A percentile compares a stretch with the other conserved stretches of the same genome.
Evolutionary conservation across 2,888 invertebrate species (phyloP).

Genomic region (Penaeus monodon): DNA sequence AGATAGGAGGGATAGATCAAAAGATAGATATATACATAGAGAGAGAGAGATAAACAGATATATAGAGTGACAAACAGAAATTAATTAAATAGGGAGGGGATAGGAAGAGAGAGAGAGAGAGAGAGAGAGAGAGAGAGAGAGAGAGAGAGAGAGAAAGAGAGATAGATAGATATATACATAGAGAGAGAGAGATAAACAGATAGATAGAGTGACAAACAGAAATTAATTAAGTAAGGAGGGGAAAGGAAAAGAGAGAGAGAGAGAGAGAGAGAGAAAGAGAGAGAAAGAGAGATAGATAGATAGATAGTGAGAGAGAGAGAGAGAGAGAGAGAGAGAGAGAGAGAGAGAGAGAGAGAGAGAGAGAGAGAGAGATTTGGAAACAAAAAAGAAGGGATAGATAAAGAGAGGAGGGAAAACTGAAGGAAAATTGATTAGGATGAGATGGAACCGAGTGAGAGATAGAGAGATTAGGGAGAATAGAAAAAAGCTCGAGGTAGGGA

Average conservation of each 20-base stretch:
- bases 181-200: not conserved
- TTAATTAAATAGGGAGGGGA: not conserved
- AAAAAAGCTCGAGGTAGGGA: no score
- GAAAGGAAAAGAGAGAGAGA: not conserved
- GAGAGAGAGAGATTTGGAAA: not conserved
- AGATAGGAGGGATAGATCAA: no score
- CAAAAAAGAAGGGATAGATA: no score
- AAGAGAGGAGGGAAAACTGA: no score
- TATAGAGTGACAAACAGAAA: not conserved
- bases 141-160: no score
- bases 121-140: no score
- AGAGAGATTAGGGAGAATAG: no score
- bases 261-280: no score
- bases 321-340: not conserved
- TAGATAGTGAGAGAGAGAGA: not conserved
- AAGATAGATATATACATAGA: no score
- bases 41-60: no score
- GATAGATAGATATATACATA: not conserved
- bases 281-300: not conserved
- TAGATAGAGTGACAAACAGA: not conserved
- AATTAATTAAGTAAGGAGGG: not conserved
- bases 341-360: not conserved
- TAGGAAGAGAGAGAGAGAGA: not conserved
- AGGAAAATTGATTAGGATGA: no score
- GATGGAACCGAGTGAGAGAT: not conserved